These are phyloP conservation scores for Notolepis coatsorum DNA, from an alignment of 2,797 vertebrate genomes.

Conservation along the genomic window DNA sequence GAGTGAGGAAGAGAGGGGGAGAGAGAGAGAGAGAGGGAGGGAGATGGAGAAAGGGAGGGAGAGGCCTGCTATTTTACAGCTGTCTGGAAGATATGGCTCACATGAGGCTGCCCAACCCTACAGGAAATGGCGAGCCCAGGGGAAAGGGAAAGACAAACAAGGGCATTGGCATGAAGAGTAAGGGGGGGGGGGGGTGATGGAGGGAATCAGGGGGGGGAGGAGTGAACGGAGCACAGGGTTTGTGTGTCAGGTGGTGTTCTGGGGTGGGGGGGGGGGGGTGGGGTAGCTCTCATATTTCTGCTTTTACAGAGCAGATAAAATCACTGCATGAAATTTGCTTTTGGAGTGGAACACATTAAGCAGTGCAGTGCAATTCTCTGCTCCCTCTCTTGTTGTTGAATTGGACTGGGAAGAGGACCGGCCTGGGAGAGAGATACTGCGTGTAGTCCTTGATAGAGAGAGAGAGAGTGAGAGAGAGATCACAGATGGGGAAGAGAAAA, in stretches of 20 bases:
- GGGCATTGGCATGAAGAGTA: conserved; percentile 76
- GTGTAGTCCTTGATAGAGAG: conserved; percentile 17
- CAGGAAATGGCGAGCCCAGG: conserved; percentile 83
- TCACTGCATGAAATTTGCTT: conserved; percentile 69
- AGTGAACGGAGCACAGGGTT: conserved; percentile 65
- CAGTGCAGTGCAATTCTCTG: conserved; percentile 19
- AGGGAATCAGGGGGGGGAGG: conserved; percentile 66
- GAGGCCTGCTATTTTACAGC: conserved; percentile 80
- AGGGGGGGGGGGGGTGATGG: conserved; percentile 32
- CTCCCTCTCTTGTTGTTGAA: neutral
- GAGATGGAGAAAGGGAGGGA: conserved; percentile 46
- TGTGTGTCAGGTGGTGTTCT: conserved; percentile 77
- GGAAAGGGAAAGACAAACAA: conserved; percentile 87
- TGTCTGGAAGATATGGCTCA: conserved; percentile 84
- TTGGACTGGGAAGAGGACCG: neutral
- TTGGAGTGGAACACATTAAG: conserved; percentile 51
- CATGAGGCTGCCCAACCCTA: conserved; percentile 82
- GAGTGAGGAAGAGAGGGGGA: conserved; percentile 31
- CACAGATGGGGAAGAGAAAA: neutral
- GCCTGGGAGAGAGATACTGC: conserved; percentile 13
- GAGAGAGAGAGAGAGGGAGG: conserved; percentile 50
- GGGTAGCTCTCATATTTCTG: conserved; percentile 74
- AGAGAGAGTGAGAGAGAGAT: neutral
- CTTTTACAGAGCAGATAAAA: conserved; percentile 71
- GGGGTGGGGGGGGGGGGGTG: no score